Conservation (phyloP, 2,888 invertebrate genomes). For the Epirrita christyi region DNA sequence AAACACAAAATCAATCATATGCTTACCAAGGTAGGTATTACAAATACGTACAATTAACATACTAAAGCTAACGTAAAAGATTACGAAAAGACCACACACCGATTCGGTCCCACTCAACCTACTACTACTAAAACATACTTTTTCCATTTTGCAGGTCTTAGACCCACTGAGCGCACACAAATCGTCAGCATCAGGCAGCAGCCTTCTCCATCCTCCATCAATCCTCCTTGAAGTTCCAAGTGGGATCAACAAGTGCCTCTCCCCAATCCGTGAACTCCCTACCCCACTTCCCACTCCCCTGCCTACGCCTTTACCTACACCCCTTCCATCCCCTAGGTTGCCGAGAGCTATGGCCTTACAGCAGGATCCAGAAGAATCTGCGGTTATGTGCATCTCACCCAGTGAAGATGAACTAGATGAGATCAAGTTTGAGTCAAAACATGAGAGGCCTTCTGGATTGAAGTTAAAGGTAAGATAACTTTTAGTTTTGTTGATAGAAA, state of each 20-base stretch:
- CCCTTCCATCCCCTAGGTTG: conserved; percentile 81
- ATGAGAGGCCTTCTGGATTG: conserved; percentile 65
- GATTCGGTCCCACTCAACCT: too few species aligned
- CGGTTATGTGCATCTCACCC: conserved; percentile 50
- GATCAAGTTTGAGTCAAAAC: conserved; percentile 60
- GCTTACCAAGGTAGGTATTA: too few species aligned
- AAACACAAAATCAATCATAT: too few species aligned
- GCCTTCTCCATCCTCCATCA: conserved; percentile 89
- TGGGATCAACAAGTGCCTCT: conserved; percentile 90
- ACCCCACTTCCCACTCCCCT: conserved; percentile 88
- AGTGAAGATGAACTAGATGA: conserved; percentile 79
- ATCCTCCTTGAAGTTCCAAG: conserved; percentile 91
- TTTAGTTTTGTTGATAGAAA: neutral
- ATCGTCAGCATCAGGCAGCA: conserved; percentile 82
- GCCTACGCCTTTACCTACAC: conserved; percentile 88
- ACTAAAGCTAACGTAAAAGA: too few species aligned
- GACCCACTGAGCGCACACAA: conserved; percentile 89
- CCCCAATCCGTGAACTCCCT: conserved; percentile 91
- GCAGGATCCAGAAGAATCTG: conserved; percentile 27
- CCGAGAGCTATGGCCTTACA: conserved; percentile 58
- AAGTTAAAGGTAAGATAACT: conserved; percentile 62
- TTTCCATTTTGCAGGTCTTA: conserved; percentile 76
- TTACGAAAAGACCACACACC: too few species aligned
- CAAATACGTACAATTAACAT: too few species aligned
- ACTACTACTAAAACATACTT: too few species aligned